Evolutionary conservation across 2,797 vertebrate genomes (phyloP), one percentile per base, ranked within the genome.

Genomic region (Lepus townsendii): DNA sequence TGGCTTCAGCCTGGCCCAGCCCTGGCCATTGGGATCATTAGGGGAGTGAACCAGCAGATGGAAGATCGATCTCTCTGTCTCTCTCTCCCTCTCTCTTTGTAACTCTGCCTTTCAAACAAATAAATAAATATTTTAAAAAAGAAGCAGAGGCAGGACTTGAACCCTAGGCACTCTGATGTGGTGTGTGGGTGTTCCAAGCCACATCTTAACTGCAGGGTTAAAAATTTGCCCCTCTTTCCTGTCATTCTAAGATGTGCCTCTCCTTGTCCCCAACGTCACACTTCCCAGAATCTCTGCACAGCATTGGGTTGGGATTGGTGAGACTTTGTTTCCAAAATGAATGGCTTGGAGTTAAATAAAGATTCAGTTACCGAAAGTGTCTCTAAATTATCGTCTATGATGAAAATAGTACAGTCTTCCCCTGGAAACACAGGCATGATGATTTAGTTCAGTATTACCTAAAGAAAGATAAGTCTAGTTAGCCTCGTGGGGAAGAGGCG

Each of bases 391-490:
- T 22, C 14, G 26, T 27, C 66, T 80, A 57, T 57, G 52, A 93
- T 50, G 75, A 86, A 87, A 87, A 63, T 3, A 72, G 32, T 52
- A 60, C 82, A 90, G 5, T 3, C 68, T 87, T 63, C 66, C 17
- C 8, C 57, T 79, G 77, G 72, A 54, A 52, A 94, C 88, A 83
- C 12, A 86, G 19, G 54, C 32, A 54, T 38, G 30, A 19, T 69
- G 27, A 79, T 86, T 80, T 80, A 77, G 68, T 84, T 80, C 42
- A 76, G 60, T 69, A 52, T 82, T 16, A 20, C 24, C 30, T 78
- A 91, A 79, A 73, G 93, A 71, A 87, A 60, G 27, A 47, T 63
- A 42, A n/a, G 60, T 38, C 76, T 80, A 76, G 54, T 38, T 57
- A 71, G 42, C 7, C 24, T 80, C 65, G 75, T 47, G 3, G 3